Percentiles rank a stretch among this genome's conserved stretches.
These are phyloP conservation scores for Caenorhabditis sulstoni DNA, from an alignment of 2,888 invertebrate genomes.

Conservation along the genomic window DNA sequence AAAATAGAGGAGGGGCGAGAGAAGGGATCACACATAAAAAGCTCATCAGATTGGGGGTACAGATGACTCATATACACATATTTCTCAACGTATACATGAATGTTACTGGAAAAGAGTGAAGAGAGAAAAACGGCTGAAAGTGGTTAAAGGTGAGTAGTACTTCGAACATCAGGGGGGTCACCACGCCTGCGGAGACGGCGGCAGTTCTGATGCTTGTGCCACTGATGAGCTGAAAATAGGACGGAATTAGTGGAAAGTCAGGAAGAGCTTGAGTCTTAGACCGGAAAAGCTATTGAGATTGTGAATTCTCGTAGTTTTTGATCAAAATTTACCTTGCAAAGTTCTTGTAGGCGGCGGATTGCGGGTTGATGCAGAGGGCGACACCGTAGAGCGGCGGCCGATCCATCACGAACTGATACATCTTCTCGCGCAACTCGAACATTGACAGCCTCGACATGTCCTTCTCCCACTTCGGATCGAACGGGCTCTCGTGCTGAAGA, in stretches of 20 bases:
- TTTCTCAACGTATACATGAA: slow-evolving; percentile 16
- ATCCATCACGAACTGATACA: slow-evolving; percentile 98
- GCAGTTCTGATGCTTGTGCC: slow-evolving; percentile 97
- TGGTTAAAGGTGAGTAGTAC: slow-evolving; percentile 47
- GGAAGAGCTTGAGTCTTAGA: slow-evolving; percentile 9
- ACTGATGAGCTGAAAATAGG: slow-evolving; percentile 90
- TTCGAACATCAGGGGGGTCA: slow-evolving; percentile 21
- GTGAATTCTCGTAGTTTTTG: not conserved
- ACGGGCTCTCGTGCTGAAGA: slow-evolving; percentile 87
- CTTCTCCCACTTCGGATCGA: slow-evolving; percentile 97
- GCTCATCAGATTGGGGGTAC: slow-evolving; percentile 35
- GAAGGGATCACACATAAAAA: slow-evolving; percentile 46
- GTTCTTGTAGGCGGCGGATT: slow-evolving; percentile 99
- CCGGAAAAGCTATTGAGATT: no score
- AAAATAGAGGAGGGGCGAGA: not conserved
- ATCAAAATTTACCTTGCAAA: slow-evolving; percentile 91
- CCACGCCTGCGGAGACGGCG: slow-evolving; percentile 98
- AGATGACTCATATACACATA: slow-evolving; percentile 21
- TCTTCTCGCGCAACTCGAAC: slow-evolving; percentile 87
- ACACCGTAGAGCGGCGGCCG: slow-evolving; percentile 93
- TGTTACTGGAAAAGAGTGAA: slow-evolving; percentile 5
- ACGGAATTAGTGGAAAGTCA: slow-evolving; percentile 14
- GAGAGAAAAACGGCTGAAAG: slow-evolving; percentile 22
- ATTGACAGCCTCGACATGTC: slow-evolving; percentile 86
- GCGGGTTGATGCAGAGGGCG: slow-evolving; percentile 99